Percentiles rank a stretch among this genome's conserved stretches.
phyloP scores from a whole-genome alignment of 1,140 invertebrate genomes.

The Camponotus floridanus region DNA sequence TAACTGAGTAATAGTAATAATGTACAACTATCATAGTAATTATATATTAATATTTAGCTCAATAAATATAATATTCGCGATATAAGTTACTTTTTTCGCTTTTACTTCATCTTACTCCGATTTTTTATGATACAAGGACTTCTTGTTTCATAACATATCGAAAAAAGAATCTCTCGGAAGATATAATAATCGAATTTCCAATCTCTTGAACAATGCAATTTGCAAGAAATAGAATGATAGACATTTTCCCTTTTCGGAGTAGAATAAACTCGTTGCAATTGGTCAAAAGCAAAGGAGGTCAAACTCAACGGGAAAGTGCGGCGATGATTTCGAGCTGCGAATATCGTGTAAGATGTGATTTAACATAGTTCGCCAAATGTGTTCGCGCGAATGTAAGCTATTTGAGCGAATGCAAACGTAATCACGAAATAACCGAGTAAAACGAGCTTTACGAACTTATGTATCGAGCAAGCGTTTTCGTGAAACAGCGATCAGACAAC shows the following conservation, averaged over 20 bases:
- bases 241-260: slow-evolving; percentile 5
- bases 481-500: slow-evolving; percentile 3
- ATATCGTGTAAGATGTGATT: slow-evolving; percentile 61
- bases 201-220: not conserved
- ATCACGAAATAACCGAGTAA: slow-evolving; percentile 54
- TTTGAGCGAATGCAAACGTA: slow-evolving; percentile 67
- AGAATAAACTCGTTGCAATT: slow-evolving; percentile 24
- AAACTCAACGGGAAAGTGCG: slow-evolving; percentile 41
- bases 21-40: not conserved
- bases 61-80: not conserved
- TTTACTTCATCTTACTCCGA: too few relatives aligned
- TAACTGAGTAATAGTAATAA: slow-evolving; percentile 11
- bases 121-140: not conserved
- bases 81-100: too few relatives aligned
- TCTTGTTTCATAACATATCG: not conserved
- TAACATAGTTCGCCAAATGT: slow-evolving; percentile 64
- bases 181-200: slow-evolving; percentile 4
- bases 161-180: not conserved
- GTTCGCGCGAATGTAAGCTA: slow-evolving; percentile 62
- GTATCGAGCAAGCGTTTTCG: slow-evolving; percentile 6
- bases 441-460: slow-evolving; percentile 8
- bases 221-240: not conserved
- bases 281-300: slow-evolving; percentile 35
- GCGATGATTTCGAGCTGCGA: slow-evolving; percentile 64
- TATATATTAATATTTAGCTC: too few relatives aligned